These are phyloP conservation scores for Chloropsis hardwickii DNA, from an alignment of 2,113 vertebrate species.

Conservation along the genomic window DNA sequence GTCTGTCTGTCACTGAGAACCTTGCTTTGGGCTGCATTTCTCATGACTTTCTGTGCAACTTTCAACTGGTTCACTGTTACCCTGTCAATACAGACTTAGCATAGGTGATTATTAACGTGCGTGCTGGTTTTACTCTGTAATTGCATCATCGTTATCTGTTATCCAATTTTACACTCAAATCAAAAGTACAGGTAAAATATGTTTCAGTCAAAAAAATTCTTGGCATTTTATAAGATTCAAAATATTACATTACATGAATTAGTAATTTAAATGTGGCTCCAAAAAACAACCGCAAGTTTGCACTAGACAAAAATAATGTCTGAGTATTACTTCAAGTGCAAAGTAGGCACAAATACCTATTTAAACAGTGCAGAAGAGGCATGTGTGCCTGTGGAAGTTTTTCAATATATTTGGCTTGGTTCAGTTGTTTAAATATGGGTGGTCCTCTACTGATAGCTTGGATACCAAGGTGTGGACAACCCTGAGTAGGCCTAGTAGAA, in stretches of 20 bases:
- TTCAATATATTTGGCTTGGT: not conserved
- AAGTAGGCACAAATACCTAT: not conserved
- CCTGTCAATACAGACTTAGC: not conserved
- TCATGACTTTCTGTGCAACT: not conserved
- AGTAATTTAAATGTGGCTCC: not conserved
- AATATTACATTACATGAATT: not conserved
- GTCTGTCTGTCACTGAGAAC: too few species aligned
- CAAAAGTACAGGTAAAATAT: not conserved
- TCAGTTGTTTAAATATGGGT: not conserved
- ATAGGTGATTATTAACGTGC: fast-evolving
- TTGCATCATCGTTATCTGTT: not conserved
- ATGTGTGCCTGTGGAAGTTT: too few species aligned
- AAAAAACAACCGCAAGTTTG: not conserved
- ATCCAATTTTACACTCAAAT: not conserved
- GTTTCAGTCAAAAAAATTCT: not conserved
- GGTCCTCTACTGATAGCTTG: not conserved
- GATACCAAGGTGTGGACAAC: not conserved
- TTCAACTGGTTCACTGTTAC: fast-evolving
- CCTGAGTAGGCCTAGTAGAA: not conserved
- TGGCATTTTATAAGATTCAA: not conserved
- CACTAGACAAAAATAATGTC: not conserved
- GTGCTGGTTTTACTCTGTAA: not conserved
- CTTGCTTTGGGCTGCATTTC: not conserved
- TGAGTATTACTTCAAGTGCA: not conserved
- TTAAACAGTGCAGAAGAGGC: not conserved